A percentile compares a stretch with the other conserved stretches of the same genome.
Evolutionary conservation across 1,140 invertebrate species (phyloP).

Genomic region (Probaryconus sp.): DNA sequence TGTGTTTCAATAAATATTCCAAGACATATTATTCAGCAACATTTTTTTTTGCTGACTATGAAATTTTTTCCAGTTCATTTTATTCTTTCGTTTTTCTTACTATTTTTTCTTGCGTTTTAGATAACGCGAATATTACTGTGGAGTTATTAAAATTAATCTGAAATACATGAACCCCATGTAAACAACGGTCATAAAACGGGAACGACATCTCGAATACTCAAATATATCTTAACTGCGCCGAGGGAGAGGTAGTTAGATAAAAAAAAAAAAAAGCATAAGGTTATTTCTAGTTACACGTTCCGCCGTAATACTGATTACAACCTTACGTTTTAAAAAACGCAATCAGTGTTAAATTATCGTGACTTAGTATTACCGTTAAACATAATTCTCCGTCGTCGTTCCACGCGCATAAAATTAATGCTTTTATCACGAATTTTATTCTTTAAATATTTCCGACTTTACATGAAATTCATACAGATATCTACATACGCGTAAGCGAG

Average conservation of each 20-base stretch:
- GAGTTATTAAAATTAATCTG: slow-evolving; percentile 52
- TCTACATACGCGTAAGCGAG: no score
- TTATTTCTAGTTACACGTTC: neutral
- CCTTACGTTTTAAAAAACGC: neutral
- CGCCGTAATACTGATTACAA: neutral
- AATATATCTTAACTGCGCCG: slow-evolving; percentile 32
- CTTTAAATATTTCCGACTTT: no score
- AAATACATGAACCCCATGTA: slow-evolving; percentile 42
- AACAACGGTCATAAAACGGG: slow-evolving; percentile 47
- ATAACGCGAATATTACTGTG: slow-evolving; percentile 7
- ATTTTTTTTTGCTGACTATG: no score
- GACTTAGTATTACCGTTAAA: no score
- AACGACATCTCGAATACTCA: slow-evolving; percentile 16
- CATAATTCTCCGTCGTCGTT: neutral
- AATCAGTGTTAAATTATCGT: no score
- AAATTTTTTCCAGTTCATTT: no score
- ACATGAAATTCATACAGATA: no score
- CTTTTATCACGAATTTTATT: no score
- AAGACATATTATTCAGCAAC: no score
- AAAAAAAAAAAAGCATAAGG: neutral
- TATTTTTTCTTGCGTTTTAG: slow-evolving; percentile 8
- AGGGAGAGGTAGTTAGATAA: slow-evolving; percentile 17
- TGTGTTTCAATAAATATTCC: no score
- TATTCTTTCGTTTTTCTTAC: neutral
- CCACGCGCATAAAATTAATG: neutral